These are phyloP conservation scores for Drosophila sp. DNA, from an alignment of 1,140 invertebrate species.

Conservation along the genomic window DNA sequence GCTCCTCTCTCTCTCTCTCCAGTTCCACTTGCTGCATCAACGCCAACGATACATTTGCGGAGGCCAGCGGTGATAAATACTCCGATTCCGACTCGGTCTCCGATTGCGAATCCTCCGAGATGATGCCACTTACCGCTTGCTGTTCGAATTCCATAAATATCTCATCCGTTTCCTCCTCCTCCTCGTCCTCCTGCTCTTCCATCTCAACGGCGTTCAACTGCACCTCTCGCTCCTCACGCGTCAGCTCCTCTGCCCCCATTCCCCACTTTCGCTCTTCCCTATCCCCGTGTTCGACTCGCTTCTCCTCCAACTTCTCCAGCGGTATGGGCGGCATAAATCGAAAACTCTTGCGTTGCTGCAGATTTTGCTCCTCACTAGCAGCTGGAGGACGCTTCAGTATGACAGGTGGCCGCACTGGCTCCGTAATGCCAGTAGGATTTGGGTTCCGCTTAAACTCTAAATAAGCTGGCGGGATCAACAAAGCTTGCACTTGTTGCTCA, in stretches of 20 bases:
- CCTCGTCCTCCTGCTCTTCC: slow-evolving; percentile 14
- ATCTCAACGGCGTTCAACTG: too few relatives aligned
- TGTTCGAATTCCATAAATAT: slow-evolving; percentile 63
- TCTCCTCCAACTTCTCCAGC: slow-evolving; percentile 21
- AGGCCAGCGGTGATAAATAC: slow-evolving; percentile 50
- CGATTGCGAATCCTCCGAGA: slow-evolving; percentile 19
- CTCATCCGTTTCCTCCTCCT: slow-evolving; percentile 62
- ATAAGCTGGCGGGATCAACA: slow-evolving; percentile 39
- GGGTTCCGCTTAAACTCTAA: slow-evolving; percentile 1
- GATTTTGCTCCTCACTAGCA: too few relatives aligned
- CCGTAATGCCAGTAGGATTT: too few relatives aligned
- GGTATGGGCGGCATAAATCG: slow-evolving; percentile 50
- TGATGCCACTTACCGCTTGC: not conserved
- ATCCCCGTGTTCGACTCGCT: not conserved
- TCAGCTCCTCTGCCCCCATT: not conserved
- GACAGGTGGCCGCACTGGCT: not conserved
- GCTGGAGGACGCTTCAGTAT: not conserved
- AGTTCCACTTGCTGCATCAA: not conserved
- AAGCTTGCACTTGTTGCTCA: not conserved
- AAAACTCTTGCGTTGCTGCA: slow-evolving; percentile 4
- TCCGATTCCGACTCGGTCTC: slow-evolving; percentile 27
- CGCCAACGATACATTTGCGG: slow-evolving; percentile 26
- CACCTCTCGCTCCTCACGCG: too few relatives aligned
- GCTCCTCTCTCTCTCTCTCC: not conserved
- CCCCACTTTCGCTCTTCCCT: not conserved